Conservation (phyloP, 2,113 vertebrate genomes). For the Castor canadensis region DNA sequence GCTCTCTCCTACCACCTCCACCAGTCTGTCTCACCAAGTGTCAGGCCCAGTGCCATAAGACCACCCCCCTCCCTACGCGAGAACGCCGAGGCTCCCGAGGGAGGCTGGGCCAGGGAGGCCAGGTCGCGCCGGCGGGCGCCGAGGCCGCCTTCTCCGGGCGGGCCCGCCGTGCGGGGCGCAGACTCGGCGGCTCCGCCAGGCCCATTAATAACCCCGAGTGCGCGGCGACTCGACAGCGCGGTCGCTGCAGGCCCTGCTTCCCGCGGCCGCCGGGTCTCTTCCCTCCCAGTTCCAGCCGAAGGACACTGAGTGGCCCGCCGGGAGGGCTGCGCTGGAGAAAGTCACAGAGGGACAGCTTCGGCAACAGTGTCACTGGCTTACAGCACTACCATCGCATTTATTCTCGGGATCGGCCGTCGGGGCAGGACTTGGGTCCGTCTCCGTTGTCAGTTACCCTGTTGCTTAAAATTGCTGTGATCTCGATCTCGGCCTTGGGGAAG, state of each 20-base stretch:
- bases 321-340: background rate
- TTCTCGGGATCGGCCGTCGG: background rate
- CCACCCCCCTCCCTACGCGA: background rate
- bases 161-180: slow-evolving; percentile 48
- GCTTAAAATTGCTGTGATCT: background rate
- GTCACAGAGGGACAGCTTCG: background rate
- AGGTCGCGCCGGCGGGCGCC: background rate
- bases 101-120: background rate
- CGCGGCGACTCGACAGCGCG: slow-evolving; percentile 60
- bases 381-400: background rate
- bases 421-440: background rate
- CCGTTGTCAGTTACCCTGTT: no score
- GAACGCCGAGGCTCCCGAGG: background rate
- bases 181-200: slow-evolving; percentile 74
- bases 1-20: background rate
- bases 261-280: background rate
- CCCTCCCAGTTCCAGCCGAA: background rate
- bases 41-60: background rate
- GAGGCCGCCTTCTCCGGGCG: background rate
- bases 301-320: background rate
- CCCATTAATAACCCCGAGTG: slow-evolving; percentile 74
- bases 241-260: slow-evolving; percentile 30
- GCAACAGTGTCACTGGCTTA: background rate
- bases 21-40: background rate
- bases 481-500: background rate